Evolutionary conservation across 2,888 invertebrate species (phyloP).

Genomic region (Myopa tessellatipennis): DNA sequence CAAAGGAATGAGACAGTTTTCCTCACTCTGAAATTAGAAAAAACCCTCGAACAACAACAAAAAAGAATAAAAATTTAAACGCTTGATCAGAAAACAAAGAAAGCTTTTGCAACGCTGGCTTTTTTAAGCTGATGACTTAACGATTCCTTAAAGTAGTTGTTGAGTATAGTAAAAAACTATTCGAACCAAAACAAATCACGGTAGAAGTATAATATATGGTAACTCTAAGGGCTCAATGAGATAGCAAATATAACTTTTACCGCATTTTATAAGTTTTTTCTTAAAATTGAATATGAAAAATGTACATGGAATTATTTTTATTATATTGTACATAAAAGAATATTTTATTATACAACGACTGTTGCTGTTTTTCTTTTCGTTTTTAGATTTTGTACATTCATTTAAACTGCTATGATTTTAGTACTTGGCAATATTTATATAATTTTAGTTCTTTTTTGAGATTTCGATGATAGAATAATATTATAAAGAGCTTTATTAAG

Average conservation of each 20-base stretch:
- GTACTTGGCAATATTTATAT: too few relatives aligned
- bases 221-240: slow-evolving; percentile 66
- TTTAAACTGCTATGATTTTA: too few relatives aligned
- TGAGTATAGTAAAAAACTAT: neutral
- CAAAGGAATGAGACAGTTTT: neutral
- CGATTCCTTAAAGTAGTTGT: slow-evolving; percentile 7
- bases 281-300: neutral
- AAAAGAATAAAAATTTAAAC: neutral
- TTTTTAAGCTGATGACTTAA: neutral
- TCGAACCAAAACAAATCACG: neutral
- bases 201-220: slow-evolving; percentile 58
- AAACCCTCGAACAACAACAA: neutral
- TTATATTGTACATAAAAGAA: slow-evolving; percentile 5
- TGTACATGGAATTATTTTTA: neutral
- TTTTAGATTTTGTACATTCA: too few relatives aligned
- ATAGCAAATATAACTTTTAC: slow-evolving; percentile 61
- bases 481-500: too few relatives aligned
- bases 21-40: neutral
- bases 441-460: too few relatives aligned
- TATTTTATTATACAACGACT: slow-evolving; percentile 17
- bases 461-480: too few relatives aligned
- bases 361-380: neutral
- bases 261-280: neutral
- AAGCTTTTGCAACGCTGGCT: slow-evolving; percentile 19
- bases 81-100: neutral